A percentile compares a stretch with the other conserved stretches of the same genome.
phyloP scores from a whole-genome alignment of 2,888 invertebrate species.

The Odontocerum albicorne region DNA sequence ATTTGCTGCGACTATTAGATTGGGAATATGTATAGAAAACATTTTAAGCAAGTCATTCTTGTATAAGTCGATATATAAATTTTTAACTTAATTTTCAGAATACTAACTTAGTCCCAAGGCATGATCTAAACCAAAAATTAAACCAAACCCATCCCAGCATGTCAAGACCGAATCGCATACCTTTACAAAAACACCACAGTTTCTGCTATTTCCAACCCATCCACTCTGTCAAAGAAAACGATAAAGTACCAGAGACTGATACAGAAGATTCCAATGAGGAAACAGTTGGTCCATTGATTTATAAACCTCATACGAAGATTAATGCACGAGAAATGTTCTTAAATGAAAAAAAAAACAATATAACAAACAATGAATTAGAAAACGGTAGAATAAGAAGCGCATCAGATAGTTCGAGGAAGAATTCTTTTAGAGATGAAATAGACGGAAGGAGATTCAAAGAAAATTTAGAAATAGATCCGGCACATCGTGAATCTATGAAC shows the following conservation, averaged over 20 bases:
- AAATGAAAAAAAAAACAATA: constrained; percentile 17
- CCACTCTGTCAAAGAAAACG: constrained; percentile 50
- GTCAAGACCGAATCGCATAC: constrained; percentile 38
- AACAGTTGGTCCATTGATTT: constrained; percentile 54
- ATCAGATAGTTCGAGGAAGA: constrained; percentile 5
- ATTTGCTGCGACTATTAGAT: no score
- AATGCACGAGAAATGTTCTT: constrained; percentile 45
- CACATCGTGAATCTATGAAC: constrained; percentile 32
- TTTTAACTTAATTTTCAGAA: constrained; percentile 60
- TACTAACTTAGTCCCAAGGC: constrained; percentile 55
- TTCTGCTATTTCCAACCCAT: constrained; percentile 69
- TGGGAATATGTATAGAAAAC: no score
- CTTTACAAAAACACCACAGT: constrained; percentile 66
- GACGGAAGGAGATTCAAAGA: neutral
- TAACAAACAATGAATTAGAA: constrained; percentile 16
- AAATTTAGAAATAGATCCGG: constrained; percentile 24
- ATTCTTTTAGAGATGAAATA: constrained; percentile 1
- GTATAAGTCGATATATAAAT: no score
- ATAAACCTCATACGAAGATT: constrained; percentile 47
- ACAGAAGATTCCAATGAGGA: constrained; percentile 13
- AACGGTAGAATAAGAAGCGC: constrained; percentile 1
- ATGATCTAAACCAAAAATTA: constrained; percentile 60
- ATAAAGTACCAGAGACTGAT: neutral
- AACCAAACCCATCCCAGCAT: constrained; percentile 54
- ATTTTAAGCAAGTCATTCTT: no score